Percentiles rank a stretch among this genome's conserved stretches.
Evolutionary conservation across 2,113 vertebrate genomes (phyloP).

Genomic region (Isichthys henryi): DNA sequence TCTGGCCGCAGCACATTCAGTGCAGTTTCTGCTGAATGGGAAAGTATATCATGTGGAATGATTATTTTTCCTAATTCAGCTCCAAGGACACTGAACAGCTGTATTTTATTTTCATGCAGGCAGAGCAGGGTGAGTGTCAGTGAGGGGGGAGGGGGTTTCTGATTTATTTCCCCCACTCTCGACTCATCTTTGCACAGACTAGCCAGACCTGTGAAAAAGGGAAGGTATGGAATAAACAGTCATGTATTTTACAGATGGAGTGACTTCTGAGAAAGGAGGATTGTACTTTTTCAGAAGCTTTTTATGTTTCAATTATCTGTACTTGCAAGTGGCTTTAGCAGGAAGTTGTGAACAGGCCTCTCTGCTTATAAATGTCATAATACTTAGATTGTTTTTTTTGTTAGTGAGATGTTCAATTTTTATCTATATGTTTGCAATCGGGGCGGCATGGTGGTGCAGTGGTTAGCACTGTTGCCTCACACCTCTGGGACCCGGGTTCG

Average conservation of each 20-base stretch:
- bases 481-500: too few species aligned
- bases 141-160: neutral
- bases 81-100: slow-evolving; percentile 52
- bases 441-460: too few species aligned
- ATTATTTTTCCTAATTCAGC: slow-evolving; percentile 50
- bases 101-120: slow-evolving; percentile 48
- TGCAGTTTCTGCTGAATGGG: slow-evolving; percentile 40
- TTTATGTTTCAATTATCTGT: neutral
- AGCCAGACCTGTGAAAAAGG: neutral
- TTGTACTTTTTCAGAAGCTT: neutral
- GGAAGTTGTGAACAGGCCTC: neutral
- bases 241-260: neutral
- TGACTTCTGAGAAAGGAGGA: neutral
- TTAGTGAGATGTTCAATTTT: neutral
- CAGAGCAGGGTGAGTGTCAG: slow-evolving; percentile 19
- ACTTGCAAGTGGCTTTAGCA: neutral
- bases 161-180: neutral
- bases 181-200: neutral
- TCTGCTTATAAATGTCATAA: neutral
- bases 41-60: slow-evolving; percentile 52
- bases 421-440: neutral
- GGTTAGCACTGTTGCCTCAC: too few species aligned
- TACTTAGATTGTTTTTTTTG: neutral
- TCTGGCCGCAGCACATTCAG: slow-evolving; percentile 36
- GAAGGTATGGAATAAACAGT: neutral